Conservation (phyloP, 2,888 invertebrate genomes). For the Rhagophthalmus giganteus region DNA sequence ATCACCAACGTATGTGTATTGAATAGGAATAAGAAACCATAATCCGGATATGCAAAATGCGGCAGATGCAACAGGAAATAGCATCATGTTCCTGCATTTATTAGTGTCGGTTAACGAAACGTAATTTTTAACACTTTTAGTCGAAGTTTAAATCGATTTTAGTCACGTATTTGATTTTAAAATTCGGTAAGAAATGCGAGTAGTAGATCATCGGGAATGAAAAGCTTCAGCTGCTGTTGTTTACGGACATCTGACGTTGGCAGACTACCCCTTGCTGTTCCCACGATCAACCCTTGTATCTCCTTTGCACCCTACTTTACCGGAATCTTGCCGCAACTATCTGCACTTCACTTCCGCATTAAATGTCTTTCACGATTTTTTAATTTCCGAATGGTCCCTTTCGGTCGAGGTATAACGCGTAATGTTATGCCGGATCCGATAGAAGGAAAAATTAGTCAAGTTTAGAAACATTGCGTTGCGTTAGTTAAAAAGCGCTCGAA, state of each 20-base stretch:
- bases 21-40: slow-evolving; percentile 11
- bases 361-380: slow-evolving; percentile 42
- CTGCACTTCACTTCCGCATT: slow-evolving; percentile 48
- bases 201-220: slow-evolving; percentile 29
- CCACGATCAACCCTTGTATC: slow-evolving; percentile 52
- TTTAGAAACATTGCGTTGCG: too few relatives aligned
- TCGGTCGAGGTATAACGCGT: too few relatives aligned
- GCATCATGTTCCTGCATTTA: slow-evolving; percentile 34
- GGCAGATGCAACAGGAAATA: slow-evolving; percentile 39
- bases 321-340: slow-evolving; percentile 53
- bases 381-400: too few relatives aligned
- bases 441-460: too few relatives aligned
- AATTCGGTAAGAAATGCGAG: slow-evolving; percentile 25
- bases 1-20: slow-evolving; percentile 1
- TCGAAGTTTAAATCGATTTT: slow-evolving; percentile 19
- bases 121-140: slow-evolving; percentile 5
- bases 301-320: slow-evolving; percentile 48
- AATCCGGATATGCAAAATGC: slow-evolving; percentile 32
- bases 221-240: slow-evolving; percentile 34
- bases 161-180: slow-evolving; percentile 28
- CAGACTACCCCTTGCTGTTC: slow-evolving; percentile 47
- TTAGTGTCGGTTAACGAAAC: slow-evolving; percentile 8
- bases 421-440: too few relatives aligned
- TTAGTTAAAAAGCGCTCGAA: too few relatives aligned
- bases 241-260: slow-evolving; percentile 33